These are phyloP conservation scores for Brachypodius melanocephalos DNA, from an alignment of 2,113 vertebrate species.

Conservation along the genomic window DNA sequence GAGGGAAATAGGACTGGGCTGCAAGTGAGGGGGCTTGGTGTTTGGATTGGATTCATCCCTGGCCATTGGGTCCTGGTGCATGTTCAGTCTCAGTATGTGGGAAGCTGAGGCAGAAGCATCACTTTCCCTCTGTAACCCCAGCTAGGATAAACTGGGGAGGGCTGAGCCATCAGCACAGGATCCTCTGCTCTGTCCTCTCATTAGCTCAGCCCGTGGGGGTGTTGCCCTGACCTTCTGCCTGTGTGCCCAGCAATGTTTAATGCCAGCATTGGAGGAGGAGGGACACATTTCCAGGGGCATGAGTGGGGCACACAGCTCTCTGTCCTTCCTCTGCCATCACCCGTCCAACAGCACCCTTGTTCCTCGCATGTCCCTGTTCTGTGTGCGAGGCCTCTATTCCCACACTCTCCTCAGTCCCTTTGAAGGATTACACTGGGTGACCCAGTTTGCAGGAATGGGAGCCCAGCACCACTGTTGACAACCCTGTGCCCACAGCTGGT, in stretches of 20 bases:
- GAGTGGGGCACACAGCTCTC: background rate
- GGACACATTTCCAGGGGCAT: accelerated
- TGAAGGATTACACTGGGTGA: conserved; percentile 28
- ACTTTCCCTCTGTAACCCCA: background rate
- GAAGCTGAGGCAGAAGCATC: background rate
- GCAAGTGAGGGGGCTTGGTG: accelerated
- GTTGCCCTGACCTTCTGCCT: background rate
- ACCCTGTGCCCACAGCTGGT: background rate
- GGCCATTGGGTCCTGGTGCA: background rate
- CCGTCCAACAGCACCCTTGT: accelerated
- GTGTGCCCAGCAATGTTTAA: accelerated
- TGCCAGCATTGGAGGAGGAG: background rate
- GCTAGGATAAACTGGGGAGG: background rate
- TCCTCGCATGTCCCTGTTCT: accelerated
- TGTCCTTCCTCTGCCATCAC: background rate
- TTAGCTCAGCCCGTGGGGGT: background rate
- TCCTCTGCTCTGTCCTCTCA: background rate
- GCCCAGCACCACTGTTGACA: background rate
- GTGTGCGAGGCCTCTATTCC: accelerated
- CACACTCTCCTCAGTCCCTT: background rate
- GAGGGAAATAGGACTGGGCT: background rate
- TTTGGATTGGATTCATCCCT: background rate
- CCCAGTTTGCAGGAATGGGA: conserved; percentile 18
- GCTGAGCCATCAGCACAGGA: background rate
- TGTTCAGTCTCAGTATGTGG: accelerated